Base-by-base conservation (phyloP, 1,140 invertebrate genomes). In the Plectus sambesii region DNA sequence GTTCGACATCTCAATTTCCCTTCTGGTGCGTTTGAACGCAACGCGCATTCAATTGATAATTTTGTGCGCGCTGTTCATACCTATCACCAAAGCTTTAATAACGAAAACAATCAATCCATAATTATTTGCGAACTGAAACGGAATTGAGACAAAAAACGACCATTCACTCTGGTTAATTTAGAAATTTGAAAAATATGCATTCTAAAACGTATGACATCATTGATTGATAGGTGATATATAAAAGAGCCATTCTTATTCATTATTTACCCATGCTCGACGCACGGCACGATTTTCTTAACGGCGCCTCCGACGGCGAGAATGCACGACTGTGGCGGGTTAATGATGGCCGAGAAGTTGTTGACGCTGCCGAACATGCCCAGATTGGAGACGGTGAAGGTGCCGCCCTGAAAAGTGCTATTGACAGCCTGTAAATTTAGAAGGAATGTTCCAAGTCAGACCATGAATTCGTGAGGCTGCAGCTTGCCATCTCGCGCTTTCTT, bases 381-480 rank as follows among this genome's bases (percentile, higher is more conserved):
- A 74, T 99, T 98, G 0, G 92, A 97, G 3, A 99, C 81, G 2
- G 79, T 80, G 59, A 82, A 80, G n/a, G 80, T 82, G 15, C 81
- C 80, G 40, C 80, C 80, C 78, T 79, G 60, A 42, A 45, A 47
- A 44, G 27, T 39, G 29, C 12, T 12, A 45, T 26, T 22, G 39
- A 35, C 29, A 29, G 26, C 25, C 80, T 82, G 29, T 37, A 55
- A 40, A 48, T 26, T 25, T 12, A 20, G 20, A 6, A 15, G 22
- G 20, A 2, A 2, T 44, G 9, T 37, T 17, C 9, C 1, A 15
- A 69, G 59, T 52, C 82, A 80, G 36, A 90, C 89, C 78, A 96
- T 86, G 72, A 90, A 99, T 73, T 99, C 94, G 27, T 92, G 82
- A 1, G 93, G 93, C 64, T 90, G 81, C 3, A 99, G 74, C 73